Percentiles rank a stretch among this genome's conserved stretches.
Evolutionary conservation across 2,888 invertebrate species (phyloP).

Genomic region (Hoplodrina ambigua): DNA sequence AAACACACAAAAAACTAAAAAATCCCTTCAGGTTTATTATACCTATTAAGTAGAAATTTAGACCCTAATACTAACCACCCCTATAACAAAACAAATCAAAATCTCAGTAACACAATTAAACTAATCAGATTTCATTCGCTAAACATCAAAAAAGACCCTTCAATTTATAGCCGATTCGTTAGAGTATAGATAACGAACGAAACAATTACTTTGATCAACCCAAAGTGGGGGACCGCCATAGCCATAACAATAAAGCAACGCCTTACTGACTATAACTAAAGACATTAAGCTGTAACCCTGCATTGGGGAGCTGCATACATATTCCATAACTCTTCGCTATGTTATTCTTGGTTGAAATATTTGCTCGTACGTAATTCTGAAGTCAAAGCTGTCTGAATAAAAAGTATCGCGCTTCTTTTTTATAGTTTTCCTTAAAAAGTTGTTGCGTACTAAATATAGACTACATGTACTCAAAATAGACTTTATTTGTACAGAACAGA

Average conservation of each 20-base stretch:
- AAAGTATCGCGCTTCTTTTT: slow-evolving; percentile 17
- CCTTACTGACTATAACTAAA: slow-evolving; percentile 45
- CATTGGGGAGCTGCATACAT: slow-evolving; percentile 56
- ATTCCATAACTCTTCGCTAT: slow-evolving; percentile 49
- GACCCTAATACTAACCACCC: neutral
- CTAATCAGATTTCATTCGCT: slow-evolving; percentile 38
- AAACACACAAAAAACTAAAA: neutral
- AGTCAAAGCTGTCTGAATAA: slow-evolving; percentile 22
- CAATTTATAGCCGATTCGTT: slow-evolving; percentile 32
- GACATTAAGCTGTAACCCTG: slow-evolving; percentile 42
- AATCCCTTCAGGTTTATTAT: neutral
- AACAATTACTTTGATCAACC: slow-evolving; percentile 61
- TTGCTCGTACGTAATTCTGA: slow-evolving; percentile 10
- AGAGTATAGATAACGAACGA: slow-evolving; percentile 53
- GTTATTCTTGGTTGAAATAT: slow-evolving; percentile 46
- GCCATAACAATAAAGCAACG: slow-evolving; percentile 48
- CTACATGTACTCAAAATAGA: too few species aligned
- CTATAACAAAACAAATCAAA: slow-evolving; percentile 20
- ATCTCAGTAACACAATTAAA: slow-evolving; percentile 33
- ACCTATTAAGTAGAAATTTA: neutral
- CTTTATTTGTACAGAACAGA: too few species aligned
- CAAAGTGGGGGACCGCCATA: slow-evolving; percentile 30
- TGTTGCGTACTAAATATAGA: slow-evolving; percentile 2
- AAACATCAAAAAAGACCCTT: slow-evolving; percentile 50
- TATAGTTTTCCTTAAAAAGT: slow-evolving; percentile 11